Base-by-base conservation (phyloP, 2,888 invertebrate genomes). In the Hypsopygia costalis region DNA sequence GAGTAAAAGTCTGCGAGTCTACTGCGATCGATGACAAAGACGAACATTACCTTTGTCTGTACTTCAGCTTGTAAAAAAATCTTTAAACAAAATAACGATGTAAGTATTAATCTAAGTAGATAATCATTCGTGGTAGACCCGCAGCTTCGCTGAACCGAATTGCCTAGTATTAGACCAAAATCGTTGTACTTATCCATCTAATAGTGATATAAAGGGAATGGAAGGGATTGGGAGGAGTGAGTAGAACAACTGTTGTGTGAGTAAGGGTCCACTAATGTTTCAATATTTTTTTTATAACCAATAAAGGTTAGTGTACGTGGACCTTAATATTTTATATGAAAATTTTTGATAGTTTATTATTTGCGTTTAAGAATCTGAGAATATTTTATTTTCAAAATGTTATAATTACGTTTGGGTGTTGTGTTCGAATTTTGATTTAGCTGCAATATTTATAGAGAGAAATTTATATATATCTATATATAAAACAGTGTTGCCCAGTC, bases 161-260 rank as follows among this genome's bases (percentile, higher is more conserved):
- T 67, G 85, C 80, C 83, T 87, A 87, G 85, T 65, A 60, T 82
- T 75, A 85, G 77, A 85, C 54, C 73, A 73, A 72, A 73, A 75
- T 79, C 74, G 74, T 76, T 75, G 82, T 87, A 85, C 86, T 86
- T 86, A 86, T 75, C 79, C 80, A 83, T 77, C 83, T 68, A 44
- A 63, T 79, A 74, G 71, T 76, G 63, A 65, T 79, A 67, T 60
- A 59, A 56, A 70, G 86, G 86, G 85, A 86, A 85, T 85, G 81
- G 60, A 55, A 58, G 32, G 10, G 30, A 64, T 64, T 49, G 63
- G 55, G 60, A 58, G 53, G 56, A 58, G 64, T 63, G 62, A 62
- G 48, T 47, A 56, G 55, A 68, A 64, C 67, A 68, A 51, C 66
- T 69, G 64, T 62, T 69, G 64, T 62, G 65, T 59, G 57, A 55